Base-by-base conservation (phyloP, 1,140 invertebrate genomes). In the Platyura marginata region DNA sequence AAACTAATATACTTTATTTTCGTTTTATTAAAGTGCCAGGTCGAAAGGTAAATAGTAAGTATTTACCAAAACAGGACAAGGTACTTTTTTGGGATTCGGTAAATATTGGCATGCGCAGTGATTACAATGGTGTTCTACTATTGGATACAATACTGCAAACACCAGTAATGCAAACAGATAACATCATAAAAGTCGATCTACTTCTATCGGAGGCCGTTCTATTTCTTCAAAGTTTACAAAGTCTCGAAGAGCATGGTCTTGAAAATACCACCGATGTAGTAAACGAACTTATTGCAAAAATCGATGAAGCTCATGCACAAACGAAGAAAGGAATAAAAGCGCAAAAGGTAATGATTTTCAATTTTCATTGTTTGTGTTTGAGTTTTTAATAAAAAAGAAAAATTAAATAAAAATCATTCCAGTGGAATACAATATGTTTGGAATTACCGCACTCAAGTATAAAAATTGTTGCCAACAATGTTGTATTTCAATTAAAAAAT, bases 401-500 rank as follows among this genome's bases (percentile, higher is more conserved):
- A n/a, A 40, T 36, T 15, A 2, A 46, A 33, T 40, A 21, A 29
- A 21, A 38, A 34, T 39, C 9, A 29, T 36, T 37, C 21, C 62
- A 93, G 88, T 93, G 88, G 89, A 88, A 81, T 47, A 88, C 84
- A 44, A 77, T 92, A 48, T 86, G 82, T 49, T 59, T 93, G 52
- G 72, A 81, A 52, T 63, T 91, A 38, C 77, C 81, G 41, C 75
- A 88, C 55, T 74, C 72, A 41, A 76, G 75, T 23, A 62, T 93
- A 18, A 82, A 83, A 50, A 64, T 77, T 41, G 82, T 88, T 2
- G 83, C 82, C 48, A 73, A 73, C 43, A 75, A 73, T 46, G 70
- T 89, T 39, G 79, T 92, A 19, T 69, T 73, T 48, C 81, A 92
- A 63, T 68, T 92, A 49, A 84, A 86, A 51, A 70, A 75, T 33